Evolutionary conservation across 2,797 vertebrate genomes (phyloP), one percentile per base, ranked within the genome.

Genomic region (Scolopax rusticola): DNA sequence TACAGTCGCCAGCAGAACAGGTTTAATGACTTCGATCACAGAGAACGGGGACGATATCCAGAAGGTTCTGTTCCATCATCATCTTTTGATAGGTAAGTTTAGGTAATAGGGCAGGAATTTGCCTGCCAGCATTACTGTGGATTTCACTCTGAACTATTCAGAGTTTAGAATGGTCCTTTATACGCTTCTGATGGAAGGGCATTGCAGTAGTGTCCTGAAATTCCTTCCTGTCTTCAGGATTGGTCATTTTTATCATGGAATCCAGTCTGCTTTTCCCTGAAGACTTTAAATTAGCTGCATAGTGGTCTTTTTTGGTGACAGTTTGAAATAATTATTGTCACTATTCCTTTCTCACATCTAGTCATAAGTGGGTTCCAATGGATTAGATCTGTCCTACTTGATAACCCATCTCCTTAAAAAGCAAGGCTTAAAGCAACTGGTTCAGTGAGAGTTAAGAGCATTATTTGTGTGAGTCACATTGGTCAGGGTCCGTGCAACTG

Each of bases 1-100:
- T 99, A 99, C 96, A 99, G 97, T 95, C 98, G 99, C 8, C 99
- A 98, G 87, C 99, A 99, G 96, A 99, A 98, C 95, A 98, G 99
- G 87, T 99, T 99, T 86, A 98, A 98, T 91, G 99, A 99, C 92
- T 99, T 99, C 90, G 99, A 98, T 96, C 98, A 99, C 65, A 97
- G 99, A 85, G 99, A 99, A 61, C 97, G 99, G 70, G 98, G 98
- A 12, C 98, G 99, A 38, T 99, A 99, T 83, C 98, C 99, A 43
- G 99, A 99, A 33, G 93, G 98, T 51, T 97, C 98, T 13, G 97
- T 98, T 5, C 98, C 98, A 59, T 98, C 99, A 33, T 98, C 98
- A 1, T 98, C 98, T 14, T 99, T 99, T 93, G 99, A 99, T 93
- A 99, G 99, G 99, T 99, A 94, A 57, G 94, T 76, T 71, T 40